Conservation (phyloP, 2,797 vertebrate genomes). For the Sebastes matsubarae region DNA sequence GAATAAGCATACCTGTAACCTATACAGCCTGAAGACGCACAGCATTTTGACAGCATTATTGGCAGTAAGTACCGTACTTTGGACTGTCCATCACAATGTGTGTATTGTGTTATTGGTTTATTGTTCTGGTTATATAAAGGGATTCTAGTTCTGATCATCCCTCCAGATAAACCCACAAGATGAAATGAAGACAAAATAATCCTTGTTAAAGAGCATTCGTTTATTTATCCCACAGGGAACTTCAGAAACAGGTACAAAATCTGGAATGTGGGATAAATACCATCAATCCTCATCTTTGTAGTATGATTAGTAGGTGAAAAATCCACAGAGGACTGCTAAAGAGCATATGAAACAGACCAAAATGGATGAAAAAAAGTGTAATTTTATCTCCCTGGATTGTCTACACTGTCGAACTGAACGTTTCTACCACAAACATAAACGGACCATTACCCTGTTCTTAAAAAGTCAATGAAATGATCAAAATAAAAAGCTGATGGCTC, state of each 20-base stretch:
- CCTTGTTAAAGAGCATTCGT: conserved; percentile 83
- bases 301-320: conserved; percentile 72
- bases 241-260: conserved; percentile 87
- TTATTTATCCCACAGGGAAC: conserved; percentile 86
- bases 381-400: conserved; percentile 44
- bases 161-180: neutral
- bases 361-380: conserved; percentile 71
- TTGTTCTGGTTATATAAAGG: neutral
- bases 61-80: neutral
- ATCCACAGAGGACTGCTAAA: conserved; percentile 70
- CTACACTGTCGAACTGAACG: neutral
- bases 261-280: conserved; percentile 87
- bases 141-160: neutral
- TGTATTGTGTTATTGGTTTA: neutral
- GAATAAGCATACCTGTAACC: neutral
- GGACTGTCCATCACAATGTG: neutral
- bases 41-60: neutral
- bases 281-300: conserved; percentile 77
- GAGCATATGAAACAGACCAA: conserved; percentile 61
- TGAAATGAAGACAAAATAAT: neutral
- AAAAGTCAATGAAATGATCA: neutral
- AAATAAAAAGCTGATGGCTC: neutral
- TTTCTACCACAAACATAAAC: conserved; percentile 13
- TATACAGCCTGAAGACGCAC: neutral
- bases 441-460: conserved; percentile 13